A percentile compares a stretch with the other conserved stretches of the same genome.
These are phyloP conservation scores for Tetraodon nigroviridis DNA, from an alignment of 2,113 vertebrate species.

Conservation along the genomic window DNA sequence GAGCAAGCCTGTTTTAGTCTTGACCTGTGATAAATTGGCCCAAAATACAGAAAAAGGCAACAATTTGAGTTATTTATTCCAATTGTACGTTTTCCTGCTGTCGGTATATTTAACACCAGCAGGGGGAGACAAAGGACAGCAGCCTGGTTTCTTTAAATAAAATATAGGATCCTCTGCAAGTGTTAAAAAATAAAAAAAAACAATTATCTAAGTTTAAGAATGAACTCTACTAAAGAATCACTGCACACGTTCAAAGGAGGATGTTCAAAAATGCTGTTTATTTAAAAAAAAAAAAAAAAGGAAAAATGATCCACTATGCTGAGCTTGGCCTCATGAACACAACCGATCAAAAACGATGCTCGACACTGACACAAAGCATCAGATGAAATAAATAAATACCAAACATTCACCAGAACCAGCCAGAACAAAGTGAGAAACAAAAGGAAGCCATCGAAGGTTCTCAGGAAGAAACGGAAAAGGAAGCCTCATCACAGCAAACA, in stretches of 20 bases:
- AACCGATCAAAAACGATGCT: conserved; percentile 55
- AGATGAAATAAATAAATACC: conserved; percentile 55
- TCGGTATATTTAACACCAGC: conserved; percentile 8
- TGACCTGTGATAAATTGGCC: no score
- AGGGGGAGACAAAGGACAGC: conserved; percentile 38
- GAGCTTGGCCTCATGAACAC: conserved; percentile 50
- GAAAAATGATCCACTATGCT: conserved; percentile 52
- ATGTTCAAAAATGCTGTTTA: conserved; percentile 76
- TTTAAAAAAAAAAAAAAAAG: conserved; percentile 46
- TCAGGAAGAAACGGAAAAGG: not conserved
- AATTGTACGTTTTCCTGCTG: no score
- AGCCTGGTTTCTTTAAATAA: not conserved
- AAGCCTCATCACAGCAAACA: conserved; percentile 5
- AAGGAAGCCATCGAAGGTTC: conserved; percentile 11
- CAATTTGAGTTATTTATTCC: not conserved
- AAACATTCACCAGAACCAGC: conserved; percentile 20
- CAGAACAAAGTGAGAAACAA: conserved; percentile 20
- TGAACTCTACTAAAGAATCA: not conserved
- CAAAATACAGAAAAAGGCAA: not conserved
- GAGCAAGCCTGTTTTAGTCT: no score
- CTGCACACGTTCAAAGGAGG: conserved; percentile 40
- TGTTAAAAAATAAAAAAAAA: not conserved
- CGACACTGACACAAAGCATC: conserved; percentile 41
- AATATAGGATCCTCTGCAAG: no score
- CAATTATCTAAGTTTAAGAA: no score